phyloP scores from a whole-genome alignment of 2,113 vertebrate genomes.

The Cheirogaleus medius region DNA sequence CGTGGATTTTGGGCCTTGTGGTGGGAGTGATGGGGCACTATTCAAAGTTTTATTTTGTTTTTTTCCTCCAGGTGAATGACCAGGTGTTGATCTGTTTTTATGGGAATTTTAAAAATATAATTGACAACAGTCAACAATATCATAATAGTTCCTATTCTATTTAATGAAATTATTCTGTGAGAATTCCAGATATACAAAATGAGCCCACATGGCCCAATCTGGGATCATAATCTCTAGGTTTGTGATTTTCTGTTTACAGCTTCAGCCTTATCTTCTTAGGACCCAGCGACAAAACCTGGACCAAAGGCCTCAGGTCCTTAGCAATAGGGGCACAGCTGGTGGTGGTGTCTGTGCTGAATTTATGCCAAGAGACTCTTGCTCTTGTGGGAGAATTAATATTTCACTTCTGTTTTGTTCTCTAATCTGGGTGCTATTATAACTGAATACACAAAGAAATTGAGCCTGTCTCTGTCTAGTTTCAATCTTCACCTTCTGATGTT shows the following conservation, averaged over 20 bases:
- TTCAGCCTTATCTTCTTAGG: background rate
- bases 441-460: background rate
- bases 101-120: background rate
- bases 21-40: background rate
- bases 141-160: background rate
- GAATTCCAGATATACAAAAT: background rate
- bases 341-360: background rate
- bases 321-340: background rate
- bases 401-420: background rate
- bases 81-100: background rate
- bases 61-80: background rate
- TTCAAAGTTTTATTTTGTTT: background rate
- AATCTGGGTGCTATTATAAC: background rate
- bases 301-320: background rate
- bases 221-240: background rate
- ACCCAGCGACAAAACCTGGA: background rate
- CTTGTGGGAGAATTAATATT: background rate
- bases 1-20: background rate
- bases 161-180: constrained; percentile 1
- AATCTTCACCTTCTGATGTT: background rate
- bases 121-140: background rate
- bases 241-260: background rate
- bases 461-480: background rate
- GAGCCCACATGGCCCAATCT: background rate
- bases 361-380: background rate